Evolutionary conservation across 2,888 invertebrate genomes (phyloP).

Genomic region (Ophioninae sp.): DNA sequence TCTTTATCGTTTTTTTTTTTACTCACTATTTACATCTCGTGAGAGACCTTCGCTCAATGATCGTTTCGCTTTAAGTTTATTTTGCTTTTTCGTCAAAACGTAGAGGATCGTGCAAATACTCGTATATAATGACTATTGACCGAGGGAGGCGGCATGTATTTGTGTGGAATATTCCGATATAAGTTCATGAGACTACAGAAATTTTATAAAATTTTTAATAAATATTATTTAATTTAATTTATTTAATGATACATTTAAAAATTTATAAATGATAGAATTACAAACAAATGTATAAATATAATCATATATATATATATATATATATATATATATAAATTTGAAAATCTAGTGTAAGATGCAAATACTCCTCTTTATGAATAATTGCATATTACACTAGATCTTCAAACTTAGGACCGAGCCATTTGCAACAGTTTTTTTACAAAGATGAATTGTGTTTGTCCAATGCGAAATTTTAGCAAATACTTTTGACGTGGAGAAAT

Average conservation of each 20-base stretch:
- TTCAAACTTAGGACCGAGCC: background rate
- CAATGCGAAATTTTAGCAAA: background rate
- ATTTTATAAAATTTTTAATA: too few relatives aligned
- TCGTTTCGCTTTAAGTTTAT: background rate
- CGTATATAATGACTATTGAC: background rate
- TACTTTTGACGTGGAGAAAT: background rate
- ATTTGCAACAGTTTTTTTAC: background rate
- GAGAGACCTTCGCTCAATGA: background rate
- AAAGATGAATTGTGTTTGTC: background rate
- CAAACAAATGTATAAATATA: too few relatives aligned
- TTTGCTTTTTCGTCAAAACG: background rate
- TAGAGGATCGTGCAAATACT: background rate
- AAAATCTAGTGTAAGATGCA: background rate
- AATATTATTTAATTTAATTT: too few relatives aligned
- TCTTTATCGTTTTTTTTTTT: constrained; percentile 2
- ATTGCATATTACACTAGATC: background rate
- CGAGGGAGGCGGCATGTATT: too few relatives aligned
- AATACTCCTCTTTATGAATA: too few relatives aligned
- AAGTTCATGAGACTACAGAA: too few relatives aligned
- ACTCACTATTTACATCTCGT: background rate
- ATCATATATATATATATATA: too few relatives aligned
- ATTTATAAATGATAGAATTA: too few relatives aligned
- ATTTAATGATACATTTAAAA: too few relatives aligned
- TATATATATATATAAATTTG: too few relatives aligned
- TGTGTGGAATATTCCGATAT: too few relatives aligned